Evolutionary conservation across 2,113 vertebrate species (phyloP).

Genomic region (Urocynchramus pylzowi): DNA sequence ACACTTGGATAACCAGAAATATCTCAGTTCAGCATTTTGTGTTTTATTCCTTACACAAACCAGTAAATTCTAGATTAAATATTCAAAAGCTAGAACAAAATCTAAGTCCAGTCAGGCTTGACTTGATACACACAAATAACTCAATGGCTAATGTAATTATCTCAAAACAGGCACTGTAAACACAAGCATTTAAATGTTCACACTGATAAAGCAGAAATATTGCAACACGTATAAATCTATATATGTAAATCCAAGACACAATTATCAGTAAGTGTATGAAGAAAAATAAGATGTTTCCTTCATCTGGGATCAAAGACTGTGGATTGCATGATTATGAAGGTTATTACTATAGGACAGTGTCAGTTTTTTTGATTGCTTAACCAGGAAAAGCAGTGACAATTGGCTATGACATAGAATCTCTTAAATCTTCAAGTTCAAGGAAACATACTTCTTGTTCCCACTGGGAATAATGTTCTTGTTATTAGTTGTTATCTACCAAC

Average conservation of each 20-base stretch:
- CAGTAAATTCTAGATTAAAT: neutral
- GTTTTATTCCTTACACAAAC: neutral
- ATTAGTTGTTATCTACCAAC: neutral
- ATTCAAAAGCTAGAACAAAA: neutral
- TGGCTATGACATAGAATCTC: neutral
- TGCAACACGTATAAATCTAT: neutral
- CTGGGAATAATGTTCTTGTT: neutral
- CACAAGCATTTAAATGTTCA: neutral
- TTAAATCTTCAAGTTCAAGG: neutral
- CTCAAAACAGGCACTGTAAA: neutral
- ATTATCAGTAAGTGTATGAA: neutral
- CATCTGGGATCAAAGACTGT: neutral
- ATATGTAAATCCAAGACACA: neutral
- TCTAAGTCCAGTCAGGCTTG: neutral
- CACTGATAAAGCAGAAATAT: neutral
- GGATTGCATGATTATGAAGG: neutral
- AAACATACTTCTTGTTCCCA: neutral
- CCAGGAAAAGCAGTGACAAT: neutral
- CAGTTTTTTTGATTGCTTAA: neutral
- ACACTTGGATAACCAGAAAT: neutral
- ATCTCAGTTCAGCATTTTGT: neutral
- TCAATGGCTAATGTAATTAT: neutral
- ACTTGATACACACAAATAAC: neutral
- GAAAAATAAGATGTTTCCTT: neutral
- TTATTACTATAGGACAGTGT: neutral